Conservation (phyloP, 2,797 vertebrate genomes). For the Schizothorax lantsangensis region DNA sequence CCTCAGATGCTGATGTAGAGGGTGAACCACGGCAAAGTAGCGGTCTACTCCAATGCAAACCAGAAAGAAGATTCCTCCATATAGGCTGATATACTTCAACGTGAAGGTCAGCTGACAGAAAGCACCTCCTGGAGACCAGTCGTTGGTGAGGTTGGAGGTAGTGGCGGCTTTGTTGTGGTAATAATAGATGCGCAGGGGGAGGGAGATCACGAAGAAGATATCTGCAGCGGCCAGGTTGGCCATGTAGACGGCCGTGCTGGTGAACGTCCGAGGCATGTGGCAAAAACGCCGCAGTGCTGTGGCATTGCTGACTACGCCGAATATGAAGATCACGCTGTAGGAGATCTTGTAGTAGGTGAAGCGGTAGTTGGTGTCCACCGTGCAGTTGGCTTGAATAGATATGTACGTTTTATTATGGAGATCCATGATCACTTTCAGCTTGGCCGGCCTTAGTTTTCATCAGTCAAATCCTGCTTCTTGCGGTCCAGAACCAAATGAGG, state of each 20-base stretch:
- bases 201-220: constrained; percentile 74
- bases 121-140: constrained; percentile 64
- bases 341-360: constrained; percentile 78
- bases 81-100: constrained; percentile 80
- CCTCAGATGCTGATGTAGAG: constrained; percentile 57
- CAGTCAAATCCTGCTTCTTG: background rate
- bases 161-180: constrained; percentile 67
- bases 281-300: constrained; percentile 72
- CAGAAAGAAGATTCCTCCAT: constrained; percentile 80
- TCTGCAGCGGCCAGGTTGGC: constrained; percentile 72
- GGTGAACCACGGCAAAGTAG: constrained; percentile 76
- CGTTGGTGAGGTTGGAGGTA: constrained; percentile 31
- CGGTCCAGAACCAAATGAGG: background rate
- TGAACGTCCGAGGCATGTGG: constrained; percentile 62
- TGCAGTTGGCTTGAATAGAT: constrained; percentile 67
- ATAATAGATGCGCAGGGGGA: constrained; percentile 78
- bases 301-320: constrained; percentile 73
- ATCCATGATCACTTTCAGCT: constrained; percentile 66
- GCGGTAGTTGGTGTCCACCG: constrained; percentile 75
- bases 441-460: background rate
- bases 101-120: constrained; percentile 77
- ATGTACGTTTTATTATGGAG: constrained; percentile 66
- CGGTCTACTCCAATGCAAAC: constrained; percentile 79
- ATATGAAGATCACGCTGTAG: constrained; percentile 76
- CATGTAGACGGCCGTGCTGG: constrained; percentile 76